Base-by-base conservation (phyloP, 1,140 invertebrate genomes). In the Euschistus heros region DNA sequence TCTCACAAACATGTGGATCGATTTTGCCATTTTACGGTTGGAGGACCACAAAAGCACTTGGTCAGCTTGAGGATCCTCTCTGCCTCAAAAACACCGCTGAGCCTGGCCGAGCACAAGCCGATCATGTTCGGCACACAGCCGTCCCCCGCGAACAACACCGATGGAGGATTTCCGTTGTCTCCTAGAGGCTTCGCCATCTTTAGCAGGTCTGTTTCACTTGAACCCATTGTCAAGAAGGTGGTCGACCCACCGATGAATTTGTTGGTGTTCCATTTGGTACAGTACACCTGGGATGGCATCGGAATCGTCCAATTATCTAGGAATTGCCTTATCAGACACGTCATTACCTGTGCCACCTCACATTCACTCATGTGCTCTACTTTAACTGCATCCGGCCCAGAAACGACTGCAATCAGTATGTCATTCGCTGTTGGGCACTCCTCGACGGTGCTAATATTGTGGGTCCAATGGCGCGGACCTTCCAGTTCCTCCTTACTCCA, bases 61-160 rank as follows among this genome's bases (percentile, higher is more conserved):
- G 68, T 69, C 18, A 69, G 26, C 17, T 61, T 67, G 55, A 87
- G 80, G 59, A 90, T 81, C 59, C 85, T 79, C 69, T 90, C 84
- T 0, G 89, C 88, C 77, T 92, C 90, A 4, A 89, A 78, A 67
- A 89, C 84, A 0, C 90, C 90, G 68, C 86, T 89, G 22, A 89
- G 74, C 69, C 88, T 80, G 10, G 89, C 90, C 18, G 88, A 90
- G 71, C 92, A 89, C 1, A 89, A 91, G 15, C 84, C 84, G 61
- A 85, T 86, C 66, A 86, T 83, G 27, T 84, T 81, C 5, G 86
- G 77, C 70, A 89, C 84, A 0, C 90, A 92, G 0, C 90, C 91
- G 77, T 94, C 92, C 0, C 92, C 92, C 46, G 91, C 92, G 75
- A 94, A 95, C 22, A 92, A 73, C 18, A 95, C 72, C 33, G 81